Evolutionary conservation across 2,888 invertebrate species (phyloP), one percentile per base, ranked within the genome.

Genomic region (Caenorhabditis japonica): DNA sequence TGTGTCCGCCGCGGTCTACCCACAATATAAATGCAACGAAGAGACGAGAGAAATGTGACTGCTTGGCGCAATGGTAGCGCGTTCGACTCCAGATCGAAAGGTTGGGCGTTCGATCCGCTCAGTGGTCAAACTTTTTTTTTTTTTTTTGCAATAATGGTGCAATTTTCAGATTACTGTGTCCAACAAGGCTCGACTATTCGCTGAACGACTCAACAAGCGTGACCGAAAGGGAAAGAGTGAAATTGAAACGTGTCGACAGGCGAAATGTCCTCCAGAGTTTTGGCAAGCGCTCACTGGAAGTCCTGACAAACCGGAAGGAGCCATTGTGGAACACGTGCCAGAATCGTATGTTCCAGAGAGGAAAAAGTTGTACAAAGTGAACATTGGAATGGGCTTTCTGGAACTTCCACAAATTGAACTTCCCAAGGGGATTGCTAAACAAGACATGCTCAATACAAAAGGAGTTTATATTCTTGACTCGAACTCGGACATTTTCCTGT

Each of bases 141-240:
- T 30, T 47, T 49, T 21, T 17, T 21, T 15, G 15, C 15, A 13
- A 36, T n/a, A 15, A 51, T 44, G 17, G 8, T 39, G 13, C 52
- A 58, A 55, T 43, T 60, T 79, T 33, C 60, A 84, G 85, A 82
- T 84, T 15, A 86, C 86, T 1, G 81, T 86, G 3, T 75, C 87
- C 8, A 87, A 82, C 58, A 88, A 88, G 59, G 85, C 82, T 49
- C 90, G 95, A 58, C 90, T 99, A 13, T 92, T 99, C 90, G 94
- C 97, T 2, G 99, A 99, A 88, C 97, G 97, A 89, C 94, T 99
- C 66, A 99, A 97, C 89, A 97, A 97, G 89, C 94, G 95, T 87
- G 99, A 99, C 89, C 91, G 97, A 19, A 99, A 99, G 88, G 94
- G 94, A 87, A 93, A 93, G 88, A 93, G 95, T 0, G 95, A 96